Base-by-base conservation (phyloP, 2,888 invertebrate genomes). In the Tetrapedia diversipes region DNA sequence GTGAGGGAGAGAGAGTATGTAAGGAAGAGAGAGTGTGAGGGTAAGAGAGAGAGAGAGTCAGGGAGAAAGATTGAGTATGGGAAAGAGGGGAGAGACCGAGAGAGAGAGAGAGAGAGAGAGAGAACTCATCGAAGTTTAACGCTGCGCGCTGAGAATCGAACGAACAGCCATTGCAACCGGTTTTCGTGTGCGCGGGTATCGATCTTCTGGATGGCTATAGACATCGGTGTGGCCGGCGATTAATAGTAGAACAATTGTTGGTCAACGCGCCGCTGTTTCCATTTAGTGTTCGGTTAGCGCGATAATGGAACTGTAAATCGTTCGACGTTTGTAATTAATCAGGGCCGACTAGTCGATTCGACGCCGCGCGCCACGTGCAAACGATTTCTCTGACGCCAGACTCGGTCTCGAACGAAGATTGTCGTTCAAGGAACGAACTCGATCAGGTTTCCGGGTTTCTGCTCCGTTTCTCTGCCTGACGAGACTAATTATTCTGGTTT, bases 291-390 rank as follows among this genome's bases (percentile, higher is more conserved):
- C 68, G 78, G 66, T 72, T 71, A 72, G 79, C 65, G 81, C 79
- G 75, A 81, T 81, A 81, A 81, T 81, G 81, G 81, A 79, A 81
- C 79, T 78, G 81, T 81, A 81, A 81, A 81, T 81, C 81, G 82
- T 74, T 74, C 65, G 81, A 65, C 81, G 76, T 82, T 82, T 71
- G 82, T 76, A 81, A 82, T 82, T 82, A 82, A 82, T 82, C 82
- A 81, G 82, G 68, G 54, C 54, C 69, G 82, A 71, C 79, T 71
- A 82, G 79, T 74, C 82, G 81, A 78, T 73, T 71, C 68, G 49
- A 66, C 49, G 60, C n/a, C 60, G 27, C 34, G 47, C 37, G 67
- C 61, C 68, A 49, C 79, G 61, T 61, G 73, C 77, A 63, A 71
- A 71, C 77, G 74, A 80, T 81, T 77, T 75, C 80, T 71, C 68